Evolutionary conservation across 2,888 invertebrate genomes (phyloP), one percentile per base, ranked within the genome.

Genomic region (Dione vanillae): DNA sequence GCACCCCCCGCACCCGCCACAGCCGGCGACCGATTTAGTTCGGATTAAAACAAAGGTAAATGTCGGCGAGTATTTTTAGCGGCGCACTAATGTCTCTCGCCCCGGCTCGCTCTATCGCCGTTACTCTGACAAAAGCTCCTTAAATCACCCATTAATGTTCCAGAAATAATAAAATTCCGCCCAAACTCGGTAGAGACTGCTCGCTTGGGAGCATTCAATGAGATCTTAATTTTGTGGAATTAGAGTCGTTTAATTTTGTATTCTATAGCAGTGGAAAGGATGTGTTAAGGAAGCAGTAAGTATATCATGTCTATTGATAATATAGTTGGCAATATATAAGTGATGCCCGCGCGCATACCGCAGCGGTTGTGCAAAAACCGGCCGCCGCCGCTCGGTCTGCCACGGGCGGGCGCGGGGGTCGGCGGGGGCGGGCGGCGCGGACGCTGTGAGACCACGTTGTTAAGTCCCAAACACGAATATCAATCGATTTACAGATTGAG

Each of bases 41-140:
- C 82, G 78, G 80, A 82, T 81, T 83, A 80, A 82, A 85, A 87
- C 88, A 87, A 88, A 87, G 87, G 86, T 87, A 87, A 87, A 86
- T 87, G 87, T 86, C 86, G 84, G 78, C 65, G 70, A 69, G 70
- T 77, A 77, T 77, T 76, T 77, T 76, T 76, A 76, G 76, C 71
- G 66, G 27, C 70, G 71, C 70, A 65, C 73, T 74, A 73, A 74
- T 69, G 68, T 65, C 68, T 37, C 37, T 35, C 47, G 20, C 49
- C 65, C 65, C 37, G 40, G 59, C 45, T 20, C 51, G 45, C 67
- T 41, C 56, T 49, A 35, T 49, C 35, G 54, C 66, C 59, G 69
- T 61, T 70, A 70, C 49, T 69, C 56, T 65, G 71, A 74, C 67
- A 62, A 56, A 65, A 70, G 69, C 74, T 59, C 47, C 56, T 72